phyloP scores from a whole-genome alignment of 2,888 invertebrate species.

The Xylocampa areola region DNA sequence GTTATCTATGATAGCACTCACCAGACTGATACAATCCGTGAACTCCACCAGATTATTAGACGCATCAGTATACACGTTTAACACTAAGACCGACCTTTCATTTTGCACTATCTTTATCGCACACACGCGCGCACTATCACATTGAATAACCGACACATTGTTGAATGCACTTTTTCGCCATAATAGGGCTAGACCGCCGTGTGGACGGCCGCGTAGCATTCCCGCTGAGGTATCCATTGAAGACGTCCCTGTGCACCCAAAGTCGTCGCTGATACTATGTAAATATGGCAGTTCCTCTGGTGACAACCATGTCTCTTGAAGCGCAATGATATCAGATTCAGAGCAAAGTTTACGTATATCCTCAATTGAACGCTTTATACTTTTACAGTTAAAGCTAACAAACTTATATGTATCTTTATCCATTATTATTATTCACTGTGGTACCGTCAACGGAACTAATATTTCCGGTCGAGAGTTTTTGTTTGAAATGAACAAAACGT shows the following conservation, averaged over 20 bases:
- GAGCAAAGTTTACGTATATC: neutral
- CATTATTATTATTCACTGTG: neutral
- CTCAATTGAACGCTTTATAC: neutral
- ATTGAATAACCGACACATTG: no score
- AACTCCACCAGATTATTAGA: no score
- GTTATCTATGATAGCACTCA: no score
- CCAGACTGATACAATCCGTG: no score
- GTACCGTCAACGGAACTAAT: neutral
- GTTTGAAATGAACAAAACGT: slow-evolving; percentile 36
- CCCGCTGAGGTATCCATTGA: neutral
- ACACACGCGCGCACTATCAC: no score
- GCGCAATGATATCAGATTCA: no score
- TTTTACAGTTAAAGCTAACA: neutral
- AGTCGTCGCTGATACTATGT: no score
- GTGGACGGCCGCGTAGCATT: neutral
- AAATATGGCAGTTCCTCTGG: no score
- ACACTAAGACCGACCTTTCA: no score
- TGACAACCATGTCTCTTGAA: no score
- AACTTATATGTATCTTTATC: neutral
- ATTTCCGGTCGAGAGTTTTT: neutral
- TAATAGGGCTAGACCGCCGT: neutral
- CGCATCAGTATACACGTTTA: no score
- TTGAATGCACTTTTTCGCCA: neutral
- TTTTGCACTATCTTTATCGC: no score
- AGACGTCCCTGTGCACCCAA: neutral